A percentile compares a stretch with the other conserved stretches of the same genome.
phyloP scores from a whole-genome alignment of 2,797 vertebrate species.

The Eulemur mongoz region DNA sequence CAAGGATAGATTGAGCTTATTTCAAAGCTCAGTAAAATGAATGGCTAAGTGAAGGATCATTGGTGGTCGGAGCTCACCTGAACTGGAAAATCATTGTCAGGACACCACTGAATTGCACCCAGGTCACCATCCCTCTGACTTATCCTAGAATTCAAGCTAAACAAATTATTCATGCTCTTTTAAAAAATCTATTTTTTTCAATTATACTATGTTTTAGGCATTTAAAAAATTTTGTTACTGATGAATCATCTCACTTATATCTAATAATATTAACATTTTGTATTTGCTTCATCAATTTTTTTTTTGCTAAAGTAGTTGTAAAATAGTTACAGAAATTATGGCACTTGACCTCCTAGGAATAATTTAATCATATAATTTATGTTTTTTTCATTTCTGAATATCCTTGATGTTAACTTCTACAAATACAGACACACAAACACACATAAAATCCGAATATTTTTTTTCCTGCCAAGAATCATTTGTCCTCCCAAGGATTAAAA shows the following conservation, averaged over 20 bases:
- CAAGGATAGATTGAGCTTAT: not conserved
- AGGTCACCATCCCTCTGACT: not conserved
- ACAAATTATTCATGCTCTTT: not conserved
- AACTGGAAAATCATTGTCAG: conserved; percentile 2
- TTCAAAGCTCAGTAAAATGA: conserved; percentile 26
- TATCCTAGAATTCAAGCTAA: conserved; percentile 31
- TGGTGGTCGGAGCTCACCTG: not conserved
- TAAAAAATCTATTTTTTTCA: not conserved
- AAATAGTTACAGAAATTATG: conserved; percentile 30
- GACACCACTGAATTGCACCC: not conserved
- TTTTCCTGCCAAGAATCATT: conserved; percentile 1
- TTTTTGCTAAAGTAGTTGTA: not conserved
- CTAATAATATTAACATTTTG: conserved; percentile 41
- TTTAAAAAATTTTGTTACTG: not conserved
- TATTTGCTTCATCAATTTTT: not conserved
- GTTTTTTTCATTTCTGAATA: conserved; percentile 35
- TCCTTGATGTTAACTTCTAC: conserved; percentile 52
- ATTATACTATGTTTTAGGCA: not conserved
- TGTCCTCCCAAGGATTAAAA: conserved; percentile 39
- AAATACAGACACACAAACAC: not conserved
- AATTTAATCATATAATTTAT: conserved; percentile 24
- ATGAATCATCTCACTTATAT: not conserved
- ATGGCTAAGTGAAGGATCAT: not conserved
- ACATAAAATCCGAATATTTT: not conserved
- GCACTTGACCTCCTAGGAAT: conserved; percentile 18